Percentiles rank a stretch among this genome's conserved stretches.
These are phyloP conservation scores for Isaurus tuberculatus DNA, from an alignment of 92 coral and sea anemone genomes.

Conservation along the genomic window DNA sequence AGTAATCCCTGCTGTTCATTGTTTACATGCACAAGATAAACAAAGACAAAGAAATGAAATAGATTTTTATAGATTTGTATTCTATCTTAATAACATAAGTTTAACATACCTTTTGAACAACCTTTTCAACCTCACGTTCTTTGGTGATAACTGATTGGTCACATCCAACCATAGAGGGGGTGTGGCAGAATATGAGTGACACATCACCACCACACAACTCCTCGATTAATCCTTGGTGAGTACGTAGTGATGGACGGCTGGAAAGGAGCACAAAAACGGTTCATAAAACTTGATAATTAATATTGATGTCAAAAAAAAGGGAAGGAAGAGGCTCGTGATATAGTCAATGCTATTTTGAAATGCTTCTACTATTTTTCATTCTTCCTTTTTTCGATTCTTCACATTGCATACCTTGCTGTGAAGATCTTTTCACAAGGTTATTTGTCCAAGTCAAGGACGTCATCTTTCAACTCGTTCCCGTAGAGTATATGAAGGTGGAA, in stretches of 20 bases:
- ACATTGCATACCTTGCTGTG: too few species aligned
- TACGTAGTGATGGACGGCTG: constrained; percentile 81
- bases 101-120: constrained; percentile 50
- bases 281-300: background rate
- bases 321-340: too few species aligned
- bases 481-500: too few species aligned
- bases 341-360: too few species aligned
- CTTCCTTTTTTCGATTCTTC: too few species aligned
- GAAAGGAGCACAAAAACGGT: background rate
- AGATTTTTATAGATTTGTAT: background rate
- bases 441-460: too few species aligned
- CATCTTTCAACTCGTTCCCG: too few species aligned
- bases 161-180: constrained; percentile 76
- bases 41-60: too few species aligned
- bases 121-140: constrained; percentile 57
- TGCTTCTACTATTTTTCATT: too few species aligned
- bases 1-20: too few species aligned
- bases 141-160: constrained; percentile 77
- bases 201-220: constrained; percentile 90
- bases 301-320: background rate
- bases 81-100: background rate
- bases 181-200: constrained; percentile 78
- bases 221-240: constrained; percentile 82
- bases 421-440: too few species aligned
- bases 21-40: too few species aligned